Base-by-base conservation (phyloP, 2,113 vertebrate species). In the Lagopus muta region DNA sequence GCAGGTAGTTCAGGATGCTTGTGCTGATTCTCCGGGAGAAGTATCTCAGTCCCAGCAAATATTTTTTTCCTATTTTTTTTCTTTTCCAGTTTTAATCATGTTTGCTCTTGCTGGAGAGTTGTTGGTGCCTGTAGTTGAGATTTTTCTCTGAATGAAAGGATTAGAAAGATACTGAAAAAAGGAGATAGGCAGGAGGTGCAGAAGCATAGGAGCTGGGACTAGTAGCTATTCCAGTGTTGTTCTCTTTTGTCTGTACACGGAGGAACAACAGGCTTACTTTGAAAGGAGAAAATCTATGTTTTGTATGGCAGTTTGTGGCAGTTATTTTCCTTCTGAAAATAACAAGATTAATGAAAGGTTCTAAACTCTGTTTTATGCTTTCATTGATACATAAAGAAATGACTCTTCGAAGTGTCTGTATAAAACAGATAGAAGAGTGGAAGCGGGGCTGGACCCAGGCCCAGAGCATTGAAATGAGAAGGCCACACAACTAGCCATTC, bases 401-500 rank as follows among this genome's bases (percentile, higher is more conserved):
- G 0, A 18, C 36, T 70, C 61, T 77, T 81, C 0, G 0, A 42
- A 22, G 57, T 4, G 13, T 28, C 50, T 1, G 0, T 8, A 15
- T 17, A 60, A 81, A 89, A 55, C 54, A 88, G 78, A 60, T 6
- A 32, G 81, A 90, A 79, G 17, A 85, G 40, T 30, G 55, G 69
- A 82, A 93, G 48, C 32, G 58, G 64, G 61, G 43, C 40, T 13
- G 1, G 25, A 62, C 73, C 82, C 27, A 21, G 73, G 47, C 32
- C 8, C 55, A 20, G 67, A 43, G 19, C 4, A 3, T 30, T 76
- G 27, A 43, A 80, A 40, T 27, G 88, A 71, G 52, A 50, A 40
- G 18, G 47, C 3, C 40, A 81, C 47, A 61, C 69, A 76, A 64
- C 25, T 27, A 76, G 55, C 14, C 87, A 22, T 34, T 61, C 30